These are phyloP conservation scores for Bolinopsis microptera DNA, from an alignment of 37 sponge, comb jelly and placozoan genomes.

Conservation along the genomic window DNA sequence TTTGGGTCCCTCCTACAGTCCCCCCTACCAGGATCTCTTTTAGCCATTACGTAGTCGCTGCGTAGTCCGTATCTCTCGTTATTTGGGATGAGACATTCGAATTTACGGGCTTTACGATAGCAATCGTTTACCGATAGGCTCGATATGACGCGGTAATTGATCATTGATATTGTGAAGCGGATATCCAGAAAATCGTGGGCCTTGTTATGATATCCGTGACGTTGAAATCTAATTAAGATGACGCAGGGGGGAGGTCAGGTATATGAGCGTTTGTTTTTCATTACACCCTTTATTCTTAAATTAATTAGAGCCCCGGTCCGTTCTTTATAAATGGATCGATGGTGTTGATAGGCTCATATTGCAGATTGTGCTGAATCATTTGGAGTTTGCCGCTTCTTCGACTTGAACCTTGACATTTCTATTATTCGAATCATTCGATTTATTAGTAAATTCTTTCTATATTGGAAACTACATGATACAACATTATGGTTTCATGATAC, in stretches of 20 bases:
- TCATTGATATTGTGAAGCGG: background rate
- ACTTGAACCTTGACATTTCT: background rate
- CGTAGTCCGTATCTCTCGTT: no score
- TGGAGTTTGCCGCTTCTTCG: background rate
- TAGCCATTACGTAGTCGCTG: no score
- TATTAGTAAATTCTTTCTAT: background rate
- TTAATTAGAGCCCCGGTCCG: background rate
- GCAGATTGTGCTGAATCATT: background rate
- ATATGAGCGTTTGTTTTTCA: background rate
- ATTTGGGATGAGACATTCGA: no score
- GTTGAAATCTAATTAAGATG: background rate
- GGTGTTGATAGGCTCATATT: background rate
- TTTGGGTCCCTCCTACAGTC: no score
- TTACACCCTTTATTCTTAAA: background rate
- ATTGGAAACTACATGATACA: no score
- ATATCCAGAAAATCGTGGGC: no score
- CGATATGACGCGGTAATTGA: background rate
- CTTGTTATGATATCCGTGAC: background rate
- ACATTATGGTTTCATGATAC: no score
- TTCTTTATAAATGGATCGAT: background rate
- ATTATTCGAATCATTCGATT: background rate
- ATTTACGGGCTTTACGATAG: no score
- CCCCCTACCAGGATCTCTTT: no score
- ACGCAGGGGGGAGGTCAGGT: background rate
- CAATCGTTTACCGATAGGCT: no score